Conservation (phyloP, 2,888 invertebrate species). For the Acrobasis suavella region DNA sequence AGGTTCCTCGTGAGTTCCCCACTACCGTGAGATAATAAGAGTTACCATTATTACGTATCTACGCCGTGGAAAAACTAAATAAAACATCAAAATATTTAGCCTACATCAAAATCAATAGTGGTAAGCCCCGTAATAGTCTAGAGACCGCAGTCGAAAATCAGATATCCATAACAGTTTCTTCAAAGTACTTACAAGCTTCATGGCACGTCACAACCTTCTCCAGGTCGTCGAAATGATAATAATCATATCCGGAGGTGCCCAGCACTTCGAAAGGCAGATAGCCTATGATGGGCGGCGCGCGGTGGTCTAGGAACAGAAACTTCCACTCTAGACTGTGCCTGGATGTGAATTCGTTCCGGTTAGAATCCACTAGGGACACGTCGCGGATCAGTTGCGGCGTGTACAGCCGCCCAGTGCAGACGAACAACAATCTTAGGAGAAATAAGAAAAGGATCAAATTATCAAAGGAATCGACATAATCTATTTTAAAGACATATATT, state of each 20-base stretch:
- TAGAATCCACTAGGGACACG: constrained; percentile 89
- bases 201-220: constrained; percentile 94
- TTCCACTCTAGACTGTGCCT: constrained; percentile 98
- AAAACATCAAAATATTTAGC: no score
- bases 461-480: no score
- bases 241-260: constrained; percentile 97
- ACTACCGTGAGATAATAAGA: no score
- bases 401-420: constrained; percentile 91
- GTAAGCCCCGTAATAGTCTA: no score
- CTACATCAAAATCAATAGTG: no score
- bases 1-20: no score
- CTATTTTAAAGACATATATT: no score
- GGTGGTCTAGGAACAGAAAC: constrained; percentile 95
- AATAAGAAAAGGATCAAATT: no score
- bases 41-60: no score
- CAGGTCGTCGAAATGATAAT: constrained; percentile 96
- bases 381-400: constrained; percentile 93
- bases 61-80: no score
- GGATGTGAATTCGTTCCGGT: constrained; percentile 93
- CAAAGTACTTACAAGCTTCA: constrained; percentile 87
- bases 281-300: constrained; percentile 95
- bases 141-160: no score
- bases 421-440: constrained; percentile 85
- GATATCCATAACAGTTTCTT: no score
- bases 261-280: constrained; percentile 97